Conservation (phyloP, 2,113 vertebrate species). For the Onychostoma macrolepis region DNA sequence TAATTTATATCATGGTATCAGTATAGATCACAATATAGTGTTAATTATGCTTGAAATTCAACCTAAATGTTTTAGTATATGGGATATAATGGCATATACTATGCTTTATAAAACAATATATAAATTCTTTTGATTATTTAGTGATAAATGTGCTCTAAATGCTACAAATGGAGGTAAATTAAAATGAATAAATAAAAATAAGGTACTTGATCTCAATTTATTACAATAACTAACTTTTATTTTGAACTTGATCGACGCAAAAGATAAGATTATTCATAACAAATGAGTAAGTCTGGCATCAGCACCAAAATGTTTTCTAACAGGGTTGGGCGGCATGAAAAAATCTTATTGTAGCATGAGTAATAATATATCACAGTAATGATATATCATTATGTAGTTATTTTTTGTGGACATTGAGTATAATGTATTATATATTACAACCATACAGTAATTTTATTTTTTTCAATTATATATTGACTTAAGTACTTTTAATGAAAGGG, state of each 20-base stretch:
- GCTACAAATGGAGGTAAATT: background rate
- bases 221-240: background rate
- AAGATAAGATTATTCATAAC: background rate
- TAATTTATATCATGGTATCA: background rate
- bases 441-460: background rate
- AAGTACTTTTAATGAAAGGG: background rate
- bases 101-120: too few relatives aligned
- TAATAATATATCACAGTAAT: background rate
- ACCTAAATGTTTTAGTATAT: background rate
- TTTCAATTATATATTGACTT: background rate
- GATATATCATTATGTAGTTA: background rate
- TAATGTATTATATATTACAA: background rate
- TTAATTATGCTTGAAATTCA: background rate
- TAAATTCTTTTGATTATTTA: background rate
- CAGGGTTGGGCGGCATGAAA: background rate
- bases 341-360: background rate
- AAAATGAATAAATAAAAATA: background rate
- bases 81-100: too few relatives aligned
- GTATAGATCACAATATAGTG: background rate
- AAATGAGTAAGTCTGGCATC: background rate
- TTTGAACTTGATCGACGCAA: background rate
- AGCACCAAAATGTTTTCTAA: background rate
- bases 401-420: background rate
- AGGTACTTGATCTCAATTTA: background rate
- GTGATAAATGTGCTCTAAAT: background rate